phyloP scores from a whole-genome alignment of 2,113 vertebrate species.

The Hipposideros armiger region DNA sequence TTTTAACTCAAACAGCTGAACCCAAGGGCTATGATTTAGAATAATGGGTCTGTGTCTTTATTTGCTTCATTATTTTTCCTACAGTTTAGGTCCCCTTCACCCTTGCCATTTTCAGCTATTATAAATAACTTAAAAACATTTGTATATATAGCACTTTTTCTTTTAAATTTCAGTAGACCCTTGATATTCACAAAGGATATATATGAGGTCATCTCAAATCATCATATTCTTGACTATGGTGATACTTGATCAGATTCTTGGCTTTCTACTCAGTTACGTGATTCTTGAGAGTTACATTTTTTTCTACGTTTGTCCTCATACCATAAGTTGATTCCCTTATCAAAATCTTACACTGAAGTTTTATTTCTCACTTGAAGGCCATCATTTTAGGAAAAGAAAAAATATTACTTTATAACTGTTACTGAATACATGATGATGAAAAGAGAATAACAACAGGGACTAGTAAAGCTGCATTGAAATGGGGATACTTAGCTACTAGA shows the following conservation, averaged over 20 bases:
- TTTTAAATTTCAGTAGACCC: conserved; percentile 43
- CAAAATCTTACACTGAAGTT: conserved; percentile 22
- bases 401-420: neutral
- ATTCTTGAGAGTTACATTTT: conserved; percentile 57
- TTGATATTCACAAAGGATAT: conserved; percentile 18
- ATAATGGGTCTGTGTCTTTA: neutral
- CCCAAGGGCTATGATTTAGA: neutral
- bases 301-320: conserved; percentile 51
- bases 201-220: neutral
- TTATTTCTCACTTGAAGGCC: conserved; percentile 14
- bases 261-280: neutral
- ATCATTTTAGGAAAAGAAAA: conserved; percentile 36
- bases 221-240: neutral
- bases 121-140: conserved; percentile 23
- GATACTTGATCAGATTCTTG: conserved; percentile 2
- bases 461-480: conserved; percentile 4
- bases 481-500: neutral
- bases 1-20: neutral
- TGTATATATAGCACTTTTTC: neutral
- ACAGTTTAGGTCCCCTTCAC: neutral
- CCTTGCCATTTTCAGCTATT: neutral
- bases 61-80: conserved; percentile 39
- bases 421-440: neutral
- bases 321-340: neutral
- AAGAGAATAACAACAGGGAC: neutral